These are phyloP conservation scores for Macquaria australasica DNA, from an alignment of 2,113 vertebrate genomes.

Conservation along the genomic window DNA sequence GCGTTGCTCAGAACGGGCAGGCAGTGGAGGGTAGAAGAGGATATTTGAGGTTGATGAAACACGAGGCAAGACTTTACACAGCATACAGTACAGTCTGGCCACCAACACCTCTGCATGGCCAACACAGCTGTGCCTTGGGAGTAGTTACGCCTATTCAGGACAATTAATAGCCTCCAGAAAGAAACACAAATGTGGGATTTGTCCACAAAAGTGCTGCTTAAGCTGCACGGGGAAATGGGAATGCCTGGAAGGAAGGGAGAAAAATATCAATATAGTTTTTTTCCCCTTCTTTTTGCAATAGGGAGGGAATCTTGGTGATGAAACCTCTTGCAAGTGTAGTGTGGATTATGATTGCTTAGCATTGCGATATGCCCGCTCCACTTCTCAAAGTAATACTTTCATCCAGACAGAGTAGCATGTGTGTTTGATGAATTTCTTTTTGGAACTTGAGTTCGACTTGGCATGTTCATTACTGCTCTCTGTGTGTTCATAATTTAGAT, in stretches of 20 bases:
- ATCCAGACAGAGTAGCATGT: constrained; percentile 67
- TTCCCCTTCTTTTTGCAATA: constrained; percentile 49
- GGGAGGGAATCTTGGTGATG: constrained; percentile 81
- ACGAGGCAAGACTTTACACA: constrained; percentile 77
- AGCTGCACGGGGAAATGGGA: constrained; percentile 82
- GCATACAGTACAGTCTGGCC: constrained; percentile 61
- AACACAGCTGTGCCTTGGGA: constrained; percentile 68
- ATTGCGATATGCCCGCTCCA: constrained; percentile 80
- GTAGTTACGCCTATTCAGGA: constrained; percentile 79
- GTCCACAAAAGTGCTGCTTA: constrained; percentile 82
- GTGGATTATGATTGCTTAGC: constrained; percentile 82
- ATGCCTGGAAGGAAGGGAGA: constrained; percentile 73
- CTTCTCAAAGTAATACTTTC: constrained; percentile 79
- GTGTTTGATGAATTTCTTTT: constrained; percentile 78
- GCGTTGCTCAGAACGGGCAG: constrained; percentile 65
- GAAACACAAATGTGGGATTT: constrained; percentile 79
- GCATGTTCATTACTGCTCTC: constrained; percentile 66
- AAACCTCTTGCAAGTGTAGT: constrained; percentile 83
- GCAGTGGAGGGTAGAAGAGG: constrained; percentile 60
- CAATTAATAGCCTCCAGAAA: constrained; percentile 81
- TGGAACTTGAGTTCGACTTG: constrained; percentile 63
- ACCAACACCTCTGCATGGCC: constrained; percentile 69
- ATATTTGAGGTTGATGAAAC: constrained; percentile 84
- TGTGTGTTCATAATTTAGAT: constrained; percentile 70
- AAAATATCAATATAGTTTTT: constrained; percentile 77